phyloP scores from a whole-genome alignment of 2,797 vertebrate genomes.

The Trichosurus vulpecula region DNA sequence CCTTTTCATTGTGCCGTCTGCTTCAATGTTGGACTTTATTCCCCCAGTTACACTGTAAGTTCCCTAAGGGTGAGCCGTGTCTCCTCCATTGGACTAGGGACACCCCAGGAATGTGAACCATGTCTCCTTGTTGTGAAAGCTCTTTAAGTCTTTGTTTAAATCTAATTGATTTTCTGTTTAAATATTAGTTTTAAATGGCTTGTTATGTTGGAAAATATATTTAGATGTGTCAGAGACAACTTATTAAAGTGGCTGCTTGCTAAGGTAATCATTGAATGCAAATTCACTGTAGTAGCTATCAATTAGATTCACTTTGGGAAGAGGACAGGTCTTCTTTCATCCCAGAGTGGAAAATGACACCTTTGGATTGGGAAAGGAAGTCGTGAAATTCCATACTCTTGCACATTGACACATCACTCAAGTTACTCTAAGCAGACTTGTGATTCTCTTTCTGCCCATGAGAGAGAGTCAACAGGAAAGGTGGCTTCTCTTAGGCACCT shows the following conservation, averaged over 20 bases:
- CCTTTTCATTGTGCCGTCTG: not conserved
- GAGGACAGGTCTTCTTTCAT: not conserved
- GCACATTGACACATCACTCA: not conserved
- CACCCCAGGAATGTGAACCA: not conserved
- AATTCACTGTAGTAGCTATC: not conserved
- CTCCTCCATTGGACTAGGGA: not conserved
- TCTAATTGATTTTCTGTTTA: not conserved
- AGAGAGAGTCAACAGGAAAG: not conserved
- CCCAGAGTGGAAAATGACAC: not conserved
- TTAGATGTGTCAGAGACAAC: not conserved
- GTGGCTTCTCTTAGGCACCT: not conserved
- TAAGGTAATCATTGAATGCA: constrained; percentile 2
- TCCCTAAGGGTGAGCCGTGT: not conserved
- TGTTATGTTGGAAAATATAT: not conserved
- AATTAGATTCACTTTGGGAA: not conserved
- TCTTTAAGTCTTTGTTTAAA: not conserved
- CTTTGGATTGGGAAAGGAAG: not conserved
- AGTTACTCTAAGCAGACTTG: not conserved
- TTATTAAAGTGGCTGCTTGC: not conserved
- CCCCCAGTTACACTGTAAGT: not conserved
- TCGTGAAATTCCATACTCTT: not conserved
- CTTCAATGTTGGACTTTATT: not conserved
- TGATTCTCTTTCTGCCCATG: not conserved
- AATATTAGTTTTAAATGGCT: not conserved
- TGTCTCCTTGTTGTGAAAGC: not conserved